Evolutionary conservation across 1,140 invertebrate species (phyloP).

Genomic region (Trichonephila clavata): DNA sequence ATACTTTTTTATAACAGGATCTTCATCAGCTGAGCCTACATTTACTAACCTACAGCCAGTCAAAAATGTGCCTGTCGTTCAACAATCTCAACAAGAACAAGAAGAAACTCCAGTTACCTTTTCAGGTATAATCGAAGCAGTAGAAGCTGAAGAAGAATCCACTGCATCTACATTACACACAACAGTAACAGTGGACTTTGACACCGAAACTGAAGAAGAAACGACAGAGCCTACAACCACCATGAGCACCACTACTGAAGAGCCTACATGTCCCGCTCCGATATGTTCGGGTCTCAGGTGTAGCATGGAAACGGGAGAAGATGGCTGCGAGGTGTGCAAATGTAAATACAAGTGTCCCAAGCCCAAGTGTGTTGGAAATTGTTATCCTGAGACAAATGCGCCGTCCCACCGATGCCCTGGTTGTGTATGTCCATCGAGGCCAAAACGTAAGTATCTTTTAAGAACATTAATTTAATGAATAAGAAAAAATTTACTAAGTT

Average conservation of each 20-base stretch:
- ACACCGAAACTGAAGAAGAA: background rate
- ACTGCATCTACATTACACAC: conserved; percentile 44
- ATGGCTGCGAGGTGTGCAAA: conserved; percentile 71
- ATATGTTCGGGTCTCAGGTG: conserved; percentile 63
- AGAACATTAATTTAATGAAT: background rate
- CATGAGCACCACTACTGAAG: background rate
- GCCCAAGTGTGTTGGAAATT: conserved; percentile 68
- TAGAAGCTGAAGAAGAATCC: conserved; percentile 37
- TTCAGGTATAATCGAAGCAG: conserved; percentile 33
- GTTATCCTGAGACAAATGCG: conserved; percentile 63
- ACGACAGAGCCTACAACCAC: background rate
- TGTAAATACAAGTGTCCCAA: conserved; percentile 66
- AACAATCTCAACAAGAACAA: background rate
- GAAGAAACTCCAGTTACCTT: background rate
- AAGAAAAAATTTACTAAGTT: background rate
- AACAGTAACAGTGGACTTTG: conserved; percentile 63
- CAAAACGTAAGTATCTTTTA: conserved; percentile 51
- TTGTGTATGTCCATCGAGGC: conserved; percentile 62
- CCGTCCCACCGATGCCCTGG: conserved; percentile 70
- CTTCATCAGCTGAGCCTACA: background rate
- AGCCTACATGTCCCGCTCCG: conserved; percentile 41
- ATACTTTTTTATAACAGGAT: background rate
- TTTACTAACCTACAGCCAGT: background rate
- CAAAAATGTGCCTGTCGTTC: conserved; percentile 19
- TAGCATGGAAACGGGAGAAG: conserved; percentile 9